Base-by-base conservation (phyloP, 2,888 invertebrate species). In the Operophtera brumata region DNA sequence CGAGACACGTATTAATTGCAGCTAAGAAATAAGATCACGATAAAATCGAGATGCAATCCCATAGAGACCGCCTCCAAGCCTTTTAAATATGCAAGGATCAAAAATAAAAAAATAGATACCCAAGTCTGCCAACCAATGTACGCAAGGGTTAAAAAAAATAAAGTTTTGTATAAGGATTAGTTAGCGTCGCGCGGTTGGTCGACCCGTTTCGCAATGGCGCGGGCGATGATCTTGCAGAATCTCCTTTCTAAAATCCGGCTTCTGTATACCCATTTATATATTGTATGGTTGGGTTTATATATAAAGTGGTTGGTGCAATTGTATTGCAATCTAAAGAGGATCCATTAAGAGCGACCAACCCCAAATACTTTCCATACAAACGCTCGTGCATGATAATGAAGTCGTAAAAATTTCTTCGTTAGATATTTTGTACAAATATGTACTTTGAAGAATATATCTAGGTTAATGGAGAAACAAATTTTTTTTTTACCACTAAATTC, bases 91-190 rank as follows among this genome's bases (percentile, higher is more conserved):
- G 64, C 64, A 80, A 80, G 78, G 80, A 80, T 78, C 75, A 69
- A 77, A 77, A 78, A 76, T 75, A 81, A 77, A 77, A 81, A 72
- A 41, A 44, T 47, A 39, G 35, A 12, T 25, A 44, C 28, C 35
- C 14, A 41, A 42, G 42, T 34, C 36, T 47, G 50, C 43, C 47
- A 51, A 51, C 51, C 50, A 49, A 56, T 47, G 30, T 30, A 30
- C 9, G 49, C 54, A 79, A 80, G 78, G 79, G 78, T 78, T 75
- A 30, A 70, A 77, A 77, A 78, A 77, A 77, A 83, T 76, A 75
- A 80, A 72, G 70, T 71, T 67, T 74, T 65, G 74, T 68, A 66
- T 71, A 81, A 76, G 84, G 84, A 84, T 86, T 86, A 84, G 78
- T 70, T 69, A 69, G 66, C 69, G 70, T 47, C 35, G 61, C 64